Conservation (phyloP, 2,113 vertebrate species). For the Hipposideros armiger region DNA sequence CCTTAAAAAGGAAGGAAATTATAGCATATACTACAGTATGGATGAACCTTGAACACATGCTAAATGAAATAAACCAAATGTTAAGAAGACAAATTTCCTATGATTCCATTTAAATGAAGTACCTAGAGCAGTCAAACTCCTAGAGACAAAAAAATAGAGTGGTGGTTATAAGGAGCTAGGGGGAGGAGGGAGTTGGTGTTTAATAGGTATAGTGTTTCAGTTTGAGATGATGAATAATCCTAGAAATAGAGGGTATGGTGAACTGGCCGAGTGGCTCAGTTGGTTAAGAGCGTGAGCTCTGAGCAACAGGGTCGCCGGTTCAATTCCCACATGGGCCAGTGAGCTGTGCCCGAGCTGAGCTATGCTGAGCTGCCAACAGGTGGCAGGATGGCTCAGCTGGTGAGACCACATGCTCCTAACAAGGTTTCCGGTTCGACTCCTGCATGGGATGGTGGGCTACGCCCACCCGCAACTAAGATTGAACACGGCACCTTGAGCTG, state of each 20-base stretch:
- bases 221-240: background rate
- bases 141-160: background rate
- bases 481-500: too few relatives aligned
- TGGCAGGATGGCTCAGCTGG: too few relatives aligned
- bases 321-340: too few relatives aligned
- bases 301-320: too few relatives aligned
- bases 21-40: background rate
- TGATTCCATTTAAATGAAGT: background rate
- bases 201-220: background rate
- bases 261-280: too few relatives aligned
- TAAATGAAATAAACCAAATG: background rate
- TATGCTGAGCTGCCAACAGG: too few relatives aligned
- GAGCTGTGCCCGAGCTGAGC: too few relatives aligned
- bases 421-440: too few relatives aligned
- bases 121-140: background rate
- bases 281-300: too few relatives aligned
- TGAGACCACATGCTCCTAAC: too few relatives aligned
- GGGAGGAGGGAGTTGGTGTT: background rate
- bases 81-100: background rate
- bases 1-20: slow-evolving; percentile 23
- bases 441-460: too few relatives aligned
- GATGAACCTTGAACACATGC: background rate
- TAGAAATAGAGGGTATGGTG: background rate
- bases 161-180: background rate
- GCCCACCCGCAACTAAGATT: too few relatives aligned